phyloP scores from a whole-genome alignment of 2,113 vertebrate genomes.

The Corythaixoides concolor region DNA sequence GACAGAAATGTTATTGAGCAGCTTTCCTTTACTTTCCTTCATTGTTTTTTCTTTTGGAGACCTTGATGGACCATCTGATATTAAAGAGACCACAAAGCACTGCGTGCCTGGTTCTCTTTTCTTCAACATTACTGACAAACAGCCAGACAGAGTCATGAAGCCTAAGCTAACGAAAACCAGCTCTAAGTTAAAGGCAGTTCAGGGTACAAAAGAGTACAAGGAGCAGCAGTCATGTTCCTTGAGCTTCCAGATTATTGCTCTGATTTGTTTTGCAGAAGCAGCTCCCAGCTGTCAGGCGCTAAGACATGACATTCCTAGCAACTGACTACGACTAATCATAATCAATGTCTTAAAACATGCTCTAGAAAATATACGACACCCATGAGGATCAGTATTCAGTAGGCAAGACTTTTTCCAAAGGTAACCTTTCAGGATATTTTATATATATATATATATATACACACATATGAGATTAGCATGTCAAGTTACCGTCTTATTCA shows the following conservation, averaged over 20 bases:
- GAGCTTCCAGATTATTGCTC: neutral
- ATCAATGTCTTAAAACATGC: neutral
- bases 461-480: neutral
- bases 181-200: neutral
- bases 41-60: neutral
- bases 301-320: neutral
- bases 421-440: neutral
- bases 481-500: constrained; percentile 38
- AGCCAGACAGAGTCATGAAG: neutral
- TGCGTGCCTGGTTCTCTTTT: neutral
- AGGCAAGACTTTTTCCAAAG: neutral
- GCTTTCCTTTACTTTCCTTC: neutral
- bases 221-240: neutral
- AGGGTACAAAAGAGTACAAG: neutral
- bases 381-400: neutral
- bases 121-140: neutral
- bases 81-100: neutral
- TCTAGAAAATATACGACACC: neutral
- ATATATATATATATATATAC: neutral
- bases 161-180: neutral
- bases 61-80: neutral
- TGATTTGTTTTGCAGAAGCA: neutral
- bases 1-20: neutral
- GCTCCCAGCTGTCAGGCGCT: neutral
- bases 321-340: neutral